Base-by-base conservation (phyloP, 1,140 invertebrate species). In the Macrosteles quadrilineatus region DNA sequence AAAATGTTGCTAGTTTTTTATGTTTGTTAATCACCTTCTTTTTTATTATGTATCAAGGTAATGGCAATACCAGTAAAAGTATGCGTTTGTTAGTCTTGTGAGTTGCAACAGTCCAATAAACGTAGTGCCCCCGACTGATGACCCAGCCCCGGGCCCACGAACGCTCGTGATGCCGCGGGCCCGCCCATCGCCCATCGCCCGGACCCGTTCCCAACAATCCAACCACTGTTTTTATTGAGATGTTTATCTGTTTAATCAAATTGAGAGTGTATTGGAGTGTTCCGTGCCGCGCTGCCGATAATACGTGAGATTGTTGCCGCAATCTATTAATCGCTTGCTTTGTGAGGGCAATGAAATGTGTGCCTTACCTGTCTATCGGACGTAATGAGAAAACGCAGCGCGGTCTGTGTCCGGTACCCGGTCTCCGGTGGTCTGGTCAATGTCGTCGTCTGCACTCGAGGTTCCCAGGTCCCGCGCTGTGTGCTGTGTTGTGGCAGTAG, bases 161-260 rank as follows among this genome's bases (percentile, higher is more conserved):
- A 9, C 14, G 6, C 21, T 50, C 47, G 47, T 50, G 47, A 50
- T n/a, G 47, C 14, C 14, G 47, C 47, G 2, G 47, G 47, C 47
- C 14, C 47, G 47, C 47, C 47, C 47, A 50, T 50, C 47, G 47
- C 3, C 36, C 36, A 6, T 40, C 36, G 19, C 12, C 23, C 21
- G 55, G 23, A n/a, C 21, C 29, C 55, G 23, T 59, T 59, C 29
- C 55, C 55, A 59, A 59, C 55, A 59, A 59, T 59, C 55, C 55
- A 31, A 59, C 23, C 55, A 31, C 55, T 59, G 55, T 29, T 59
- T 59, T 59, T 59, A 31, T 59, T 59, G 23, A 59, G 55, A 59
- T 59, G 29, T 31, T 59, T 59, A 59, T 59, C 55, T 27, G 47
- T 50, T 50, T 50, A 50, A 50, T 50, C 47, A 50, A 50, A 50